Evolutionary conservation across 2,888 invertebrate species (phyloP).

Genomic region (Coremacera marginata): DNA sequence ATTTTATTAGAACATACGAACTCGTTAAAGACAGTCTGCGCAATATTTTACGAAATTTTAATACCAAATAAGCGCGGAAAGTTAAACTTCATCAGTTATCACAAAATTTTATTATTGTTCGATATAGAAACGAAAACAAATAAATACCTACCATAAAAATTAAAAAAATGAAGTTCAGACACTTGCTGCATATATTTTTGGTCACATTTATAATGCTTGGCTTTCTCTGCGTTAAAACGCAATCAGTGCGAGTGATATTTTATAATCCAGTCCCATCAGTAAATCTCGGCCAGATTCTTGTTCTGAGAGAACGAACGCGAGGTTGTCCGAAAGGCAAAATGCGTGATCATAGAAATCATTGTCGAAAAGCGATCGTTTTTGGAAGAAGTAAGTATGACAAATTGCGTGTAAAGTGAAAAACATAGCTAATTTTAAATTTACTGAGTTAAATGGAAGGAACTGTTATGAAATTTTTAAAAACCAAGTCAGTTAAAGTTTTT

Average conservation of each 20-base stretch:
- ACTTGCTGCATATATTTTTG: conserved; percentile 46
- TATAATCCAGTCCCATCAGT: conserved; percentile 53
- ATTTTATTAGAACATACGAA: background rate
- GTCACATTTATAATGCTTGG: conserved; percentile 49
- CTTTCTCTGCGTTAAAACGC: conserved; percentile 42
- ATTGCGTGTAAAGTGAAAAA: background rate
- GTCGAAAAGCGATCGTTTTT: conserved; percentile 59
- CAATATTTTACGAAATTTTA: background rate
- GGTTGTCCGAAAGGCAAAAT: conserved; percentile 60
- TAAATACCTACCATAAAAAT: conserved; percentile 7
- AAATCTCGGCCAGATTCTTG: conserved; percentile 56
- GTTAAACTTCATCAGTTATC: background rate
- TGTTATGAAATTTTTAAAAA: no score
- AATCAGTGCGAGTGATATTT: conserved; percentile 57
- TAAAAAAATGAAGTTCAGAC: conserved; percentile 48
- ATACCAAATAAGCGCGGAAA: background rate
- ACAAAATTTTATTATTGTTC: background rate
- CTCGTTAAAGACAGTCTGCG: background rate
- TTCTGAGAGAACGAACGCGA: conserved; percentile 49
- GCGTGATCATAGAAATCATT: conserved; percentile 62
- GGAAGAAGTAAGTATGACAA: conserved; percentile 49
- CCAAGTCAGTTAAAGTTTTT: no score
- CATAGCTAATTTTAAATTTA: no score
- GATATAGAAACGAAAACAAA: background rate
- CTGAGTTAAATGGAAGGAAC: no score